Evolutionary conservation across 1,140 invertebrate species (phyloP), one percentile per base, ranked within the genome.

Genomic region (Drosophila tropicalis): DNA sequence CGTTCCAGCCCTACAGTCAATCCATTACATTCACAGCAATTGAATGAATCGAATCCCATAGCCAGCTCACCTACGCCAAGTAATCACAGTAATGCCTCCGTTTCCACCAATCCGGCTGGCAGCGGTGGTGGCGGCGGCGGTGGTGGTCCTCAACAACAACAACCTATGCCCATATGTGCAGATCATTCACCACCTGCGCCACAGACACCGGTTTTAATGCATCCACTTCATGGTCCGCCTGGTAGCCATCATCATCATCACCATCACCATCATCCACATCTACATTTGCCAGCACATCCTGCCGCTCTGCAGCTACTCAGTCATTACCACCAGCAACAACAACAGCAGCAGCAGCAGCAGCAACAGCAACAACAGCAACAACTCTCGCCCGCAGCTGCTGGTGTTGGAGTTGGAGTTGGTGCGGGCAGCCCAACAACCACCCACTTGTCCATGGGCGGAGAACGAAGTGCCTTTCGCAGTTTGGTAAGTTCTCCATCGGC

Each of bases 381-480:
- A 63, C 82, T 83, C 34, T 84, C 85, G 25, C 85, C 85, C 40
- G 81, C 71, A 6, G 79, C 72, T 17, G 9, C 17, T 51, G 60
- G 10, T 17, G 9, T n/a, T 51, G 60, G 10, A 13, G 34, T 36
- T 36, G 34, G 34, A 36, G 36, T 54, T 12, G 67, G 65, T 17
- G 62, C 72, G 2, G 72, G 83, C 51, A 87, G 73, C 69, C 81
- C 80, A 0, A 75, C 75, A 2, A 72, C 80, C 58, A 80, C 76
- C 58, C 72, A 81, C 64, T 73, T 92, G 57, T 90, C 89, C 62
- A 96, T 97, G 96, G 96, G 96, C 79, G 96, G 96, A 81, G 96
- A 97, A 92, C 96, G 97, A 93, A 96, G 96, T 91, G 96, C 96
- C 7, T 97, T 97, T 91, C 95, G 96, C 60, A 94, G 90, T 94